These are phyloP conservation scores for Clistopyga incitator DNA, from an alignment of 2,888 invertebrate genomes.

Conservation along the genomic window DNA sequence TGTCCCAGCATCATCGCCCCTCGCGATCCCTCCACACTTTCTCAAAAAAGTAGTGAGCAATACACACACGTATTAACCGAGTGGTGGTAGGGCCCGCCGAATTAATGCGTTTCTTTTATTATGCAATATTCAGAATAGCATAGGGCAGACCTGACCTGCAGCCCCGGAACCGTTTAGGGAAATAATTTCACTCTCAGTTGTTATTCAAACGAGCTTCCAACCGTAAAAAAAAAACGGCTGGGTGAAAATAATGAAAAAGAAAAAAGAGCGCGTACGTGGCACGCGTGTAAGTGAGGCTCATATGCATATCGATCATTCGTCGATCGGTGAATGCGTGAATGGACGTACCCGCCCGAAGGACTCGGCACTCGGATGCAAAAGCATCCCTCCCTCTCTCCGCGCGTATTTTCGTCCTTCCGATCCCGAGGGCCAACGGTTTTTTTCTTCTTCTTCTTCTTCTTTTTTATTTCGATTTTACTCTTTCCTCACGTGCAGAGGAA, in stretches of 20 bases:
- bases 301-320: constrained; percentile 83
- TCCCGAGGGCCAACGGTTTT: constrained; percentile 67
- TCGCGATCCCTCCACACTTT: constrained; percentile 22
- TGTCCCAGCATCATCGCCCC: constrained; percentile 40
- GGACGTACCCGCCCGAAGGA: constrained; percentile 62
- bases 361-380: constrained; percentile 57
- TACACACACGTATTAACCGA: constrained; percentile 10
- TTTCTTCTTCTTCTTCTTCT: constrained; percentile 33
- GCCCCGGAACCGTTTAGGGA: constrained; percentile 83
- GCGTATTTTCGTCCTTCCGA: constrained; percentile 49
- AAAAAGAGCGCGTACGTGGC: constrained; percentile 53
- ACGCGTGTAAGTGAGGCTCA: constrained; percentile 70
- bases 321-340: constrained; percentile 79
- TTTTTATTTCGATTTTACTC: too few species aligned
- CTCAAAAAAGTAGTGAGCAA: constrained; percentile 30
- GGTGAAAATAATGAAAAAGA: constrained; percentile 40
- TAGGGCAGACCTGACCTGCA: constrained; percentile 75
- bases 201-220: constrained; percentile 83
- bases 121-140: constrained; percentile 79
- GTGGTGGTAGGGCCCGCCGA: constrained; percentile 57
- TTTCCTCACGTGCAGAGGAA: too few species aligned
- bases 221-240: constrained; percentile 63
- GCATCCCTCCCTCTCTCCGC: constrained; percentile 39
- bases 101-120: constrained; percentile 80
- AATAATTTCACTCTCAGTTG: constrained; percentile 82